Percentiles rank a stretch among this genome's conserved stretches.
Conservation (phyloP, 2,797 vertebrate species). For the Oceanodroma leucorhoa region DNA sequence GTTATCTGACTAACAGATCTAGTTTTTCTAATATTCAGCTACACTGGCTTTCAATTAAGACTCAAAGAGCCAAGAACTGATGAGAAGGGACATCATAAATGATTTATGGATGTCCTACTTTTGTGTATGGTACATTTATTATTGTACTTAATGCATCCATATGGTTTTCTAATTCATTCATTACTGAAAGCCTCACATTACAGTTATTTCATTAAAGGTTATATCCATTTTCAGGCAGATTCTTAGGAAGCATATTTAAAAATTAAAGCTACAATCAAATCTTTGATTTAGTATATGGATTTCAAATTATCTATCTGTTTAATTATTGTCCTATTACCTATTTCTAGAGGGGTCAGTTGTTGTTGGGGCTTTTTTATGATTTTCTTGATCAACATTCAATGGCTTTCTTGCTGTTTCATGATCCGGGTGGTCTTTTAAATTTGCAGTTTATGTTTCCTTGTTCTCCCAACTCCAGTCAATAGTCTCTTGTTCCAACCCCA, state of each 20-base stretch:
- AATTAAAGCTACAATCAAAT: slow-evolving; percentile 20
- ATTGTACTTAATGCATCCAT: slow-evolving; percentile 63
- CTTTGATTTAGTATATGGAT: slow-evolving; percentile 25
- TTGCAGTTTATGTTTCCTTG: neutral
- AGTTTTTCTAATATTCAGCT: slow-evolving; percentile 61
- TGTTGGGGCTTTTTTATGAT: neutral
- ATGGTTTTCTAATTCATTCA: slow-evolving; percentile 57
- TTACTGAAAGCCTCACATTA: slow-evolving; percentile 48
- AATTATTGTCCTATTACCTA: neutral
- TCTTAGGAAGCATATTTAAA: slow-evolving; percentile 53
- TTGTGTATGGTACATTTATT: slow-evolving; percentile 61
- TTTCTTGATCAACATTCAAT: neutral
- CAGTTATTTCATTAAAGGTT: slow-evolving; percentile 59
- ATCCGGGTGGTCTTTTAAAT: neutral
- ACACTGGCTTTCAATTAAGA: slow-evolving; percentile 71
- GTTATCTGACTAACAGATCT: slow-evolving; percentile 68
- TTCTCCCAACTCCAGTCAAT: neutral
- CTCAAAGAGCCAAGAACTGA: slow-evolving; percentile 57
- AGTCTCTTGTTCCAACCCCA: neutral
- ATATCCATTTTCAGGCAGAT: slow-evolving; percentile 41
- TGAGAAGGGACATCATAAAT: slow-evolving; percentile 63
- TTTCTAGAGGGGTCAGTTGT: neutral
- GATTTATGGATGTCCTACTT: slow-evolving; percentile 65
- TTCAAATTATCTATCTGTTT: slow-evolving; percentile 31
- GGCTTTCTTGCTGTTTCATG: neutral